These are phyloP conservation scores for Leistus spinibarbis DNA, from an alignment of 2,888 invertebrate genomes.

Conservation along the genomic window DNA sequence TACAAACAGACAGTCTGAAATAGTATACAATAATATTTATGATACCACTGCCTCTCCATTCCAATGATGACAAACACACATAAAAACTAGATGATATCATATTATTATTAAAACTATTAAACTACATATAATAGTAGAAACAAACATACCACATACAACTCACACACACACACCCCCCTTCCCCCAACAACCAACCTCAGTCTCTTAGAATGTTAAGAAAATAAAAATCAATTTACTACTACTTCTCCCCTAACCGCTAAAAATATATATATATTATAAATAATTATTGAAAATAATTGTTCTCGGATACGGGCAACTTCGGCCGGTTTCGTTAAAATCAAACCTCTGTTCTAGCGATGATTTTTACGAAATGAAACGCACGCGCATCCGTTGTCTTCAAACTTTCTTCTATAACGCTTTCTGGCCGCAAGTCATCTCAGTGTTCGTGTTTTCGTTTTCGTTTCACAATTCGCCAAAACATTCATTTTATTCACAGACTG, in stretches of 20 bases:
- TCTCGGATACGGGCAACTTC: slow-evolving; percentile 25
- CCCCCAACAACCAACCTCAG: background rate
- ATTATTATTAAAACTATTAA: background rate
- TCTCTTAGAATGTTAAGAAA: background rate
- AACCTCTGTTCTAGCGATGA: background rate
- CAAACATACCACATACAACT: background rate
- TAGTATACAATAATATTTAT: slow-evolving; percentile 40
- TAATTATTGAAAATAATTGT: background rate
- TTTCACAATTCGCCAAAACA: background rate
- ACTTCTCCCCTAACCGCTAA: background rate
- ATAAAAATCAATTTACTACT: background rate
- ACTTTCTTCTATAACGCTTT: slow-evolving; percentile 33
- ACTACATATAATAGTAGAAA: background rate
- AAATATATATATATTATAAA: background rate
- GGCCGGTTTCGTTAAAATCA: slow-evolving; percentile 14
- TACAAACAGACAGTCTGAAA: slow-evolving; percentile 40
- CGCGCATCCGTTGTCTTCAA: slow-evolving; percentile 29
- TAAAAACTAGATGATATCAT: background rate
- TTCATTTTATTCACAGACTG: background rate
- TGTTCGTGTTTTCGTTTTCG: background rate
- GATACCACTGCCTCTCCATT: slow-evolving; percentile 39
- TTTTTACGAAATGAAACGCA: slow-evolving; percentile 6
- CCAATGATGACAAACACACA: slow-evolving; percentile 18
- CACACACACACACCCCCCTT: background rate
- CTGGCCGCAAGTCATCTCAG: slow-evolving; percentile 26